Percentiles rank a stretch among this genome's conserved stretches.
Conservation (phyloP, 2,888 invertebrate genomes). For the Eudasyphora cyanicolor region DNA sequence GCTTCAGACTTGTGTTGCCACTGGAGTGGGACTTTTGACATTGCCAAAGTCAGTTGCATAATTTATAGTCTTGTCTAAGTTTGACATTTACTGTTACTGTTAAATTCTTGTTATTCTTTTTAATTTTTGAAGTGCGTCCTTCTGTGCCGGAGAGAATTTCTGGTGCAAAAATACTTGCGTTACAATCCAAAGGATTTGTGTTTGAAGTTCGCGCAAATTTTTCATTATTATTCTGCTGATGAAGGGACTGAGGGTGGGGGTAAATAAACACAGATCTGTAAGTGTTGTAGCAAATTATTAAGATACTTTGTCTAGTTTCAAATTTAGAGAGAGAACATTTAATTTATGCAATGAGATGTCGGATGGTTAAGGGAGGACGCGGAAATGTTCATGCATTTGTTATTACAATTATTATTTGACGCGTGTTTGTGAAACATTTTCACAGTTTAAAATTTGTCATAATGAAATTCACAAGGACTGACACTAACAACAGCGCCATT, state of each 20-base stretch:
- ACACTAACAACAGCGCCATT: too few species aligned
- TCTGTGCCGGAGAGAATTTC: neutral
- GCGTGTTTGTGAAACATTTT: constrained; percentile 2
- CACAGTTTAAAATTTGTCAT: neutral
- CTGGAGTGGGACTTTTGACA: neutral
- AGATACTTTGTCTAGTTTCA: constrained; percentile 31
- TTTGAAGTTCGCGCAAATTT: neutral
- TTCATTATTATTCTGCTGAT: neutral
- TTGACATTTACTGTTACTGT: constrained; percentile 60
- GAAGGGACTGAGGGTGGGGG: too few species aligned
- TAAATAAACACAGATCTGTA: neutral
- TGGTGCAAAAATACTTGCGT: constrained; percentile 25
- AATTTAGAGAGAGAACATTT: constrained; percentile 35
- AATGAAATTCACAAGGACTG: too few species aligned
- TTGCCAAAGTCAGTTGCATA: constrained; percentile 52
- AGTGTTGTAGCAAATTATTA: constrained; percentile 29
- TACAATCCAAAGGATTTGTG: neutral
- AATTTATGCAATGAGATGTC: constrained; percentile 26
- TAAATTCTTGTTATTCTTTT: constrained; percentile 42
- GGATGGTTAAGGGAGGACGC: neutral
- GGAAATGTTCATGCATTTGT: neutral
- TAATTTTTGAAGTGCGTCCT: neutral
- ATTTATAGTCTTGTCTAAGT: constrained; percentile 61
- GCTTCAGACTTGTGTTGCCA: neutral
- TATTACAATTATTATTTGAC: constrained; percentile 4